These are phyloP conservation scores for Alloplasta piceator DNA, from an alignment of 2,888 invertebrate genomes.

Conservation along the genomic window DNA sequence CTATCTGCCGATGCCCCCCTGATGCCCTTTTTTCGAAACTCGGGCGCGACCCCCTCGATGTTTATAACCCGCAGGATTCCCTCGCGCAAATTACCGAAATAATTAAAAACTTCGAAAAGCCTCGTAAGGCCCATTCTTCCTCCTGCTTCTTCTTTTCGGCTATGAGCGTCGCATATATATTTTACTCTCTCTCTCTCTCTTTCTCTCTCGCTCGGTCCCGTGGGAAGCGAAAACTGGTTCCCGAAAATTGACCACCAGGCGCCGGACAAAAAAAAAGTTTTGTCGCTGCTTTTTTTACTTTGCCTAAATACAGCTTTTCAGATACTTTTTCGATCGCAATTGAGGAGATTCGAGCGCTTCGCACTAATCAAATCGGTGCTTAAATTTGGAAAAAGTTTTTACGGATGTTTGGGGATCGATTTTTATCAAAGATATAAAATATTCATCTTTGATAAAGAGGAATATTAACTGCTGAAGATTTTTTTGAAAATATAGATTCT, in stretches of 20 bases:
- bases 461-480: too few species aligned
- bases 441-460: too few species aligned
- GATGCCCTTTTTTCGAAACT: constrained; percentile 38
- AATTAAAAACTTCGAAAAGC: constrained; percentile 77
- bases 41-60: constrained; percentile 32
- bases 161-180: background rate
- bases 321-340: too few species aligned
- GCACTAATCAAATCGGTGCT: too few species aligned
- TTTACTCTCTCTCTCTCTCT: background rate
- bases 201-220: constrained; percentile 4
- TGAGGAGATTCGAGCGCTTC: too few species aligned
- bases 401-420: too few species aligned
- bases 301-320: too few species aligned
- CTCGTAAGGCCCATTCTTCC: constrained; percentile 26
- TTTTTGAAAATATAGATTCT: too few species aligned
- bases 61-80: constrained; percentile 69
- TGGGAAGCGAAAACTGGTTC: constrained; percentile 58
- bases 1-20: constrained; percentile 37
- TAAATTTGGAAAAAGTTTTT: too few species aligned
- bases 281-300: constrained; percentile 21
- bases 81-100: constrained; percentile 80
- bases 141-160: background rate
- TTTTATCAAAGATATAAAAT: too few species aligned
- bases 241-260: constrained; percentile 52
- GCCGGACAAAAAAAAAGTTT: constrained; percentile 21